Base-by-base conservation (phyloP, 2,113 vertebrate genomes). In the Cettia cetti region DNA sequence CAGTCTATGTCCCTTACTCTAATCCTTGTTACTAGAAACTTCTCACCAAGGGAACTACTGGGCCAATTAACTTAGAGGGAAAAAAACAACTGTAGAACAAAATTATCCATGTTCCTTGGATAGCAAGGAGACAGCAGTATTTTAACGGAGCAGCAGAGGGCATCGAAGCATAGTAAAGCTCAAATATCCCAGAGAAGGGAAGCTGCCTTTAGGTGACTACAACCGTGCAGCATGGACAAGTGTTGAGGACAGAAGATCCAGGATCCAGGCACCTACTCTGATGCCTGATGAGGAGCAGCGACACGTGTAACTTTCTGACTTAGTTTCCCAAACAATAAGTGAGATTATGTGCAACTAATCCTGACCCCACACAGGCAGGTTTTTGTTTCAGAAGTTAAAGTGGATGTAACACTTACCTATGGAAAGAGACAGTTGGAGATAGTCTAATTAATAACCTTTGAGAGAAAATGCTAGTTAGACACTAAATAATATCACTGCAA, bases 91-190 rank as follows among this genome's bases (percentile, higher is more conserved):
- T 3, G 8, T 4, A 28, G 12, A 76, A 68, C 13, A 54, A 76
- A 82, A 40, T 12, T 4, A 50, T 33, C 20, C 37, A 2, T 2
- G n/a, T 11, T 60, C 77, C 66, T 40, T 3, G 2, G 14, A 44
- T 0, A 75, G 72, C 45, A 63, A 74, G 87, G 71, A 82, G 59
- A 83, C 66, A 95, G 95, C 94, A 95, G 64, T 97, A 90, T 95
- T 94, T 91, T 45, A 85, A 40, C 0, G 20, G 79, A 93, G 90
- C 95, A 95, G 92, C 52, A 96, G 95, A 97, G 94, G 94, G 95
- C 95, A 97, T 89, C 76, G 94, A 93, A 95, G 87, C 93, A 77
- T 75, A 97, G 90, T 60, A 59, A 90, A 96, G 96, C 87, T 85
- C 82, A 74, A 74, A 45, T 7, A 72, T 27, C 80, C 59, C 17